Evolutionary conservation across 2,888 invertebrate genomes (phyloP).

Genomic region (Drosophila robusta): DNA sequence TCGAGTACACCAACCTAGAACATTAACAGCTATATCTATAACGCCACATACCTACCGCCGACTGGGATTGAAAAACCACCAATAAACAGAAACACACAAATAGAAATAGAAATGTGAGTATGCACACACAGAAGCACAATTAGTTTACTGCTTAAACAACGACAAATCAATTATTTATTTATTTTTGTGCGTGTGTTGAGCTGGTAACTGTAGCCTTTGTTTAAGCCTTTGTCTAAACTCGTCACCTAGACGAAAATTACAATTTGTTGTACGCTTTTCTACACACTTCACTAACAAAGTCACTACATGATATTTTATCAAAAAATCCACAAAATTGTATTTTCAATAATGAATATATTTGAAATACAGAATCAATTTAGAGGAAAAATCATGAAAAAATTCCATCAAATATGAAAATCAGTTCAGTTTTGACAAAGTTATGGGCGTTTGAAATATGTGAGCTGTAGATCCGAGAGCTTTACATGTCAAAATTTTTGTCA

Average conservation of each 20-base stretch:
- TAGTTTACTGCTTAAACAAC: slow-evolving; percentile 64
- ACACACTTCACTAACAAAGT: no score
- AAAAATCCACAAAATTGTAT: no score
- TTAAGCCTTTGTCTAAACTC: slow-evolving; percentile 57
- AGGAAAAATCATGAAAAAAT: no score
- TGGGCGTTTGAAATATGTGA: no score
- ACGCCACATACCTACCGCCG: slow-evolving; percentile 3
- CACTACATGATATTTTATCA: no score
- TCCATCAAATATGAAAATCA: no score
- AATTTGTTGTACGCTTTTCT: slow-evolving; percentile 31
- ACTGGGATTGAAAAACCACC: slow-evolving; percentile 13
- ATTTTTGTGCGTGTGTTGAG: slow-evolving; percentile 35
- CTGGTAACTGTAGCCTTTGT: slow-evolving; percentile 60
- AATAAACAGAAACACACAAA: slow-evolving; percentile 13
- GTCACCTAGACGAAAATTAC: slow-evolving; percentile 42
- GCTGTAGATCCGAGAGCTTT: no score
- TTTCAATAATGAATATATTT: no score
- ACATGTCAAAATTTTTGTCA: no score
- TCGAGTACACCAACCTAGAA: background rate
- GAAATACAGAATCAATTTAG: no score
- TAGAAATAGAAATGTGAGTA: background rate
- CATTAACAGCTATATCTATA: slow-evolving; percentile 43
- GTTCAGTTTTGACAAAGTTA: no score
- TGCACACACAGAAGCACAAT: slow-evolving; percentile 47
- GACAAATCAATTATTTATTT: slow-evolving; percentile 69